These are phyloP conservation scores for Channa striata DNA, from an alignment of 2,797 vertebrate genomes.

Conservation along the genomic window DNA sequence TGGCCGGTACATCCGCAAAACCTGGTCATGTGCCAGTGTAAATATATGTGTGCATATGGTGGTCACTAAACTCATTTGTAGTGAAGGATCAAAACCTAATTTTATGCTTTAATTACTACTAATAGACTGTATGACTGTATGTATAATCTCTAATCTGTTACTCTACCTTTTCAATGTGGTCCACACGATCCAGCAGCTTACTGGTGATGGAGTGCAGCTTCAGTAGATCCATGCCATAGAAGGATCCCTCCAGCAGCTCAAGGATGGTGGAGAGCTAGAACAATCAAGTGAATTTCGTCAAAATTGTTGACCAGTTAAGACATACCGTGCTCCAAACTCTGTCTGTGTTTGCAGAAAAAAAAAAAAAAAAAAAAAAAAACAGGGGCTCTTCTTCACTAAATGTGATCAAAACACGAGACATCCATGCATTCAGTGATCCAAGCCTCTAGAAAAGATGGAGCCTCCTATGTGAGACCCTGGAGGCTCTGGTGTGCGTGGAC, in stretches of 20 bases:
- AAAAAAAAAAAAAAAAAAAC: no score
- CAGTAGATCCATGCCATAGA: slow-evolving; percentile 94
- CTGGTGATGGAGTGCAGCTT: slow-evolving; percentile 93
- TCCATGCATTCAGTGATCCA: slow-evolving; percentile 20
- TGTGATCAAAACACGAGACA: not conserved
- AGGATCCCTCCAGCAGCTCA: slow-evolving; percentile 93
- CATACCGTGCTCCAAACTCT: slow-evolving; percentile 2
- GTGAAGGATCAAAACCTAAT: no score
- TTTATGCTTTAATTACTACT: no score
- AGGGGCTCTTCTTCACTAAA: not conserved
- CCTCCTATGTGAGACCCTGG: not conserved
- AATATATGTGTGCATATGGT: no score
- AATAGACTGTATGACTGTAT: no score
- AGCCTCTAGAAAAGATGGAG: not conserved
- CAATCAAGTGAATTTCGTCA: slow-evolving; percentile 65
- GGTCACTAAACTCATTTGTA: not conserved
- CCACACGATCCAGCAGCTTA: slow-evolving; percentile 90
- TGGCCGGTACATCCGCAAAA: not conserved
- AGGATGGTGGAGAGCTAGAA: slow-evolving; percentile 91
- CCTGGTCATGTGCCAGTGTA: not conserved
- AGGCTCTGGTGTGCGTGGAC: not conserved
- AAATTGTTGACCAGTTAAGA: slow-evolving; percentile 34
- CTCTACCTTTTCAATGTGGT: slow-evolving; percentile 91
- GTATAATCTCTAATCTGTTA: not conserved
- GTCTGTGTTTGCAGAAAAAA: not conserved